Base-by-base conservation (phyloP, 2,113 vertebrate genomes). In the Centropus unirufus region DNA sequence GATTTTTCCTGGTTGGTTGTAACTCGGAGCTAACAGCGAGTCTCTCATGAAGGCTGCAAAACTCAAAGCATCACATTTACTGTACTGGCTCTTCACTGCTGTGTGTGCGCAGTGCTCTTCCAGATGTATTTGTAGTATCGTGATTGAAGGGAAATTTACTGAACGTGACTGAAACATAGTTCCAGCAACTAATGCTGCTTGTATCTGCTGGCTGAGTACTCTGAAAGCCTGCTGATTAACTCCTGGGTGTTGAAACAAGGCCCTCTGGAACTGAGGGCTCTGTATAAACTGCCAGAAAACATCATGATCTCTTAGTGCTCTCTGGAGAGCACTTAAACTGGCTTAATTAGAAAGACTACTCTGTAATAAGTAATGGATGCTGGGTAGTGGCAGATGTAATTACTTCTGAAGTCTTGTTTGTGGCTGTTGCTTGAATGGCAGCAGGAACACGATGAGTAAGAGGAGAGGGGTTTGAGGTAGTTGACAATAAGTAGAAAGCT, bases 281-380 rank as follows among this genome's bases (percentile, higher is more conserved):
- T 57, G 3, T 70, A 44, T 80, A 52, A 94, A 59, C 78, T 86
- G 51, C 27, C 47, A 88, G 83, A 76, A 83, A 90, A 40, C 23
- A 74, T 39, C 4, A 10, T 14, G 32, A 63, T 87, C 24, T 74
- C 44, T 24, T 61, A 72, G 32, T 57, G n/a, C 6, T 90, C 89
- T 91, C 91, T 40, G 15, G 92, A 81, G 92, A 87, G 51, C 61
- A 11, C 63, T 91, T 81, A 59, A 86, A 52, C 29, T 34, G 47
- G 42, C 70, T 86, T 93, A 93, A 92, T 93, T 96, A 90, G 69
- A 61, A 87, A 84, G 42, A 24, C 68, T 77, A 9, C 32, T 90
- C 26, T 86, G 62, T 83, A 68, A 58, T 76, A 88, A 54, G 58
- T 69, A 58, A 69, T 86, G 76, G 59, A 15, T 93, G 83, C 30